Evolutionary conservation across 2,797 vertebrate species (phyloP).

Genomic region (Telmatherina bonti): DNA sequence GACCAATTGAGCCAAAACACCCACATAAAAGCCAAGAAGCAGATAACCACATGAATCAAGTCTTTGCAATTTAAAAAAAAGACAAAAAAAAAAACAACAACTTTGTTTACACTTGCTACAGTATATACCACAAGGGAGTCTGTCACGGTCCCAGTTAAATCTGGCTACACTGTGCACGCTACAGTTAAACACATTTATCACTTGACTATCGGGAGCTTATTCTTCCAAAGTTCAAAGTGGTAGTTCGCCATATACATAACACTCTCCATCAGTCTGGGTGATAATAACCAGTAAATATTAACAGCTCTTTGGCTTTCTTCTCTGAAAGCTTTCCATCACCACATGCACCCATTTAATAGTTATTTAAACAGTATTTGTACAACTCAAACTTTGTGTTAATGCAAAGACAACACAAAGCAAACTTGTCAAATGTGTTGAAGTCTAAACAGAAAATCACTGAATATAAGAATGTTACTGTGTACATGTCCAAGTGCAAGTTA

Average conservation of each 20-base stretch:
- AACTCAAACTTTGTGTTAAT: not conserved
- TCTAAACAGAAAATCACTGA: not conserved
- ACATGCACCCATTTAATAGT: not conserved
- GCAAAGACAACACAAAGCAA: too few species aligned
- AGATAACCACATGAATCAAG: conserved; percentile 18
- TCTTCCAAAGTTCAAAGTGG: not conserved
- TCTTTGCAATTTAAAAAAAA: too few species aligned
- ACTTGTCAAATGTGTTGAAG: too few species aligned
- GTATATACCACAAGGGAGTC: not conserved
- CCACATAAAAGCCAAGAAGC: conserved; percentile 1
- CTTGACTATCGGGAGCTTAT: conserved; percentile 7
- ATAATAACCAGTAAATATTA: conserved; percentile 2
- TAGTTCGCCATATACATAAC: not conserved
- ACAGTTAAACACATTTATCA: not conserved
- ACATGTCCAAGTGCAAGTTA: not conserved
- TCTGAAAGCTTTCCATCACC: not conserved
- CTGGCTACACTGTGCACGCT: conserved; percentile 4
- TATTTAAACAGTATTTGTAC: not conserved
- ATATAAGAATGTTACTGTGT: not conserved
- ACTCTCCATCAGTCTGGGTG: not conserved
- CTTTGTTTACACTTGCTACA: not conserved
- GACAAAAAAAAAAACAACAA: conserved; percentile 3
- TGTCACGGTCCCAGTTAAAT: not conserved
- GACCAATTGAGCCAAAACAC: conserved; percentile 5
- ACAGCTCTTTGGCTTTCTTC: conserved; percentile 1